Conservation (phyloP, 2,888 invertebrate genomes). For the Amblyjoppa proteus region DNA sequence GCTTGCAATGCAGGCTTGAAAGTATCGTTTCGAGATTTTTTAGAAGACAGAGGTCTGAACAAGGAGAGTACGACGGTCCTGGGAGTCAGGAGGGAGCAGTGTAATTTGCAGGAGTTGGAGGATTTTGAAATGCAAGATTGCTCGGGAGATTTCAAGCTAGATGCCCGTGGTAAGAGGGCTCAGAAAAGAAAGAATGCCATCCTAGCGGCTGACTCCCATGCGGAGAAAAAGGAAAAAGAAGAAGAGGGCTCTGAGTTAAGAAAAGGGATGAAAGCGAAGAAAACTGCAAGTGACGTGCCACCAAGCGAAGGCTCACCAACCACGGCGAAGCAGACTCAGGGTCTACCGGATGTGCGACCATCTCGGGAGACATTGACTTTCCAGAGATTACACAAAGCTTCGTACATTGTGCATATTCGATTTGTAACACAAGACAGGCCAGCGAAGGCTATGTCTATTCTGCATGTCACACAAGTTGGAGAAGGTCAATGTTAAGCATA, state of each 20-base stretch:
- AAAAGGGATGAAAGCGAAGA: too few species aligned
- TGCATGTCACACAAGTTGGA: slow-evolving; percentile 31
- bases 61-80: background rate
- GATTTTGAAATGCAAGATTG: too few species aligned
- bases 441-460: slow-evolving; percentile 13
- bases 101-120: too few species aligned
- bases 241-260: too few species aligned
- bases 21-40: background rate
- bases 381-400: slow-evolving; percentile 1
- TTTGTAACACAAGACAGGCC: background rate
- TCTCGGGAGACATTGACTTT: background rate
- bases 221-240: too few species aligned
- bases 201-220: too few species aligned
- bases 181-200: too few species aligned
- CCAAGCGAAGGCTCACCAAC: too few species aligned
- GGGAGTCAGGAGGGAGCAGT: too few species aligned
- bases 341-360: background rate
- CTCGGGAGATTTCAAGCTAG: too few species aligned
- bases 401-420: slow-evolving; percentile 13
- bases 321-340: background rate
- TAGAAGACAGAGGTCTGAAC: background rate
- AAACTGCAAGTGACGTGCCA: too few species aligned
- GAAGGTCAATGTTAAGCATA: slow-evolving; percentile 23
- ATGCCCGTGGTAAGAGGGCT: too few species aligned
- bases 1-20: background rate